Evolutionary conservation across 2,888 invertebrate genomes (phyloP).

Genomic region (Ischnura elegans): DNA sequence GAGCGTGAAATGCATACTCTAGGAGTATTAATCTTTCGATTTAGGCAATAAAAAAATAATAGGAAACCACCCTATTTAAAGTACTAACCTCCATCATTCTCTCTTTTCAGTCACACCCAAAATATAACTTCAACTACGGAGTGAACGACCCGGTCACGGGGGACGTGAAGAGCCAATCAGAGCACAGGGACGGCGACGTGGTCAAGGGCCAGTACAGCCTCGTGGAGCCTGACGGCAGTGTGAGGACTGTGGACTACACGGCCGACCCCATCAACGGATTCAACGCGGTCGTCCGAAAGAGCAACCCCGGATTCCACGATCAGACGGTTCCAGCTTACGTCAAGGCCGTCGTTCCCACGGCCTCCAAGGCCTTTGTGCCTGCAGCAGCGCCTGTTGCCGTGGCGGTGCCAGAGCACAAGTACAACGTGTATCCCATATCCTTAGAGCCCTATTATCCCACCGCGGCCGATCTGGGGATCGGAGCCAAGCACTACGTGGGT

Average conservation of each 20-base stretch:
- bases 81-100: not conserved
- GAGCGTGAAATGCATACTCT: no score
- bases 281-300: slow-evolving; percentile 44
- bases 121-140: slow-evolving; percentile 57
- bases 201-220: slow-evolving; percentile 61
- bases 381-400: not conserved
- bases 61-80: no score
- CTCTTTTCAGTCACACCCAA: slow-evolving; percentile 37
- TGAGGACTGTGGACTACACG: slow-evolving; percentile 43
- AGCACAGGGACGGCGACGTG: slow-evolving; percentile 43
- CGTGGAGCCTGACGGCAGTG: slow-evolving; percentile 58
- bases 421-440: not conserved
- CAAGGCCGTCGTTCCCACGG: slow-evolving; percentile 37
- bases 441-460: slow-evolving; percentile 33
- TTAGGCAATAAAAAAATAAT: no score
- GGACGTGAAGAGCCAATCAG: slow-evolving; percentile 58
- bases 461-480: not conserved
- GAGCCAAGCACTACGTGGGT: slow-evolving; percentile 25
- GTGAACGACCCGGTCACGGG: slow-evolving; percentile 53
- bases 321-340: not conserved
- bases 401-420: slow-evolving; percentile 27
- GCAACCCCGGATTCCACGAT: slow-evolving; percentile 44
- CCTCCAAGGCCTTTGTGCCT: slow-evolving; percentile 4
- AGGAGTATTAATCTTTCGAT: no score
- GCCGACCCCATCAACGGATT: slow-evolving; percentile 59